Base-by-base conservation (phyloP, 2,888 invertebrate species). In the Melanostoma scalare region DNA sequence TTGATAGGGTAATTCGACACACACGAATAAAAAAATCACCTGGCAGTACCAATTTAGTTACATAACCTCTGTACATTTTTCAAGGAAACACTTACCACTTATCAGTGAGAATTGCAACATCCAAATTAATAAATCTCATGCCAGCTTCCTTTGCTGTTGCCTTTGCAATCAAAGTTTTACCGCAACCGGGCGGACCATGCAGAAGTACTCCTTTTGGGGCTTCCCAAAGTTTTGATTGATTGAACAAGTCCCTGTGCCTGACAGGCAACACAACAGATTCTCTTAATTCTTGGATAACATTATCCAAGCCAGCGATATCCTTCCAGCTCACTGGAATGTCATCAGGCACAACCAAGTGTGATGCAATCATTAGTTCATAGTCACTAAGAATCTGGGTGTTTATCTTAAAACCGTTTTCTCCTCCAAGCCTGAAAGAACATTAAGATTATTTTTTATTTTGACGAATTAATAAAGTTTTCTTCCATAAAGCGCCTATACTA, bases 131-230 rank as follows among this genome's bases (percentile, higher is more conserved):
- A 91, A 98, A 98, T 87, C 96, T 94, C 88, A 96, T 97, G 87
- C 95, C 96, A 3, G 97, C 96, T 90, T 97, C 97, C 90, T 95
- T 96, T 0, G 98, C 98, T 1, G 97, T 97, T 91, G 99, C 99
- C 92, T 98, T 98, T 0, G 99, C 99, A 86, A 99, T 97, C 90
- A 99, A 93, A 0, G 99, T 99, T 92, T 99, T 99, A 30, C 99
- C 99, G 92, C 98, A 99, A 35, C 98, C 94, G 55, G 99, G 99
- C 31, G 99, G 99, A 1, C 99, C 99, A 90, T 99, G 97, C 63
- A 99, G 92, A 60, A 99, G 91, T 4, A 98, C 97, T 55, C 98
- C 97, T 93, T 98, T 98, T 0, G 98, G 98, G 6, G 98, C 96
- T 90, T 96, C 96, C 36, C 97, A 96, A 8, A 98, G 93, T 71